These are phyloP conservation scores for Tachyglossus aculeatus DNA, from an alignment of 2,797 vertebrate species.

Conservation along the genomic window DNA sequence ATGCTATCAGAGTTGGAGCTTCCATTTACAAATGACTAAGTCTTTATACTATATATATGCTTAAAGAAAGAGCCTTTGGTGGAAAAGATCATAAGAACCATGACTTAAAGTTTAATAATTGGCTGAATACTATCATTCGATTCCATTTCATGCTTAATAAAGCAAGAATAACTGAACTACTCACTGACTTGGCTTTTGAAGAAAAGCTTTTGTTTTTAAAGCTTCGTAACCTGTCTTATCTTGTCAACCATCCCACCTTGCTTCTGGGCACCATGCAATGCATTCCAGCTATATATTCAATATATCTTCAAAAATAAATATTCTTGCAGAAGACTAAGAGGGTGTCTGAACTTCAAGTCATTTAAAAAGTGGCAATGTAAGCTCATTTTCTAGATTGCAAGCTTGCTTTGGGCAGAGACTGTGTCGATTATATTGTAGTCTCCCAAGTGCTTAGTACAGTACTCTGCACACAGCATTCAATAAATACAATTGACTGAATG, in stretches of 20 bases:
- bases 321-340: too few species aligned
- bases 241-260: conserved; percentile 32
- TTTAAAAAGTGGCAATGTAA: too few species aligned
- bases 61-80: conserved; percentile 51
- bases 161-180: conserved; percentile 76
- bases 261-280: conserved; percentile 11
- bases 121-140: conserved; percentile 78
- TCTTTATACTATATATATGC: conserved; percentile 43
- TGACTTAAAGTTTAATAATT: conserved; percentile 79
- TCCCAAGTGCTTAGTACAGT: too few species aligned
- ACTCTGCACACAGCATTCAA: too few species aligned
- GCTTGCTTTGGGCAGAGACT: too few species aligned
- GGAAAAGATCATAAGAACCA: conserved; percentile 68
- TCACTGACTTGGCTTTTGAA: conserved; percentile 64
- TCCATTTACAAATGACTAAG: conserved; percentile 36
- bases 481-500: too few species aligned
- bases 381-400: too few species aligned
- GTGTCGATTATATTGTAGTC: too few species aligned
- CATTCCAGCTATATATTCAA: conserved; percentile 14
- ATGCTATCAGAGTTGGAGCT: conserved; percentile 43
- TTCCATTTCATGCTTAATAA: conserved; percentile 82
- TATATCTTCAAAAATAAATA: too few species aligned
- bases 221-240: conserved; percentile 57
- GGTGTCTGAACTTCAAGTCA: too few species aligned
- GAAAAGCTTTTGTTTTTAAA: conserved; percentile 74